phyloP scores from a whole-genome alignment of 2,113 vertebrate genomes.

The Pheucticus melanocephalus region DNA sequence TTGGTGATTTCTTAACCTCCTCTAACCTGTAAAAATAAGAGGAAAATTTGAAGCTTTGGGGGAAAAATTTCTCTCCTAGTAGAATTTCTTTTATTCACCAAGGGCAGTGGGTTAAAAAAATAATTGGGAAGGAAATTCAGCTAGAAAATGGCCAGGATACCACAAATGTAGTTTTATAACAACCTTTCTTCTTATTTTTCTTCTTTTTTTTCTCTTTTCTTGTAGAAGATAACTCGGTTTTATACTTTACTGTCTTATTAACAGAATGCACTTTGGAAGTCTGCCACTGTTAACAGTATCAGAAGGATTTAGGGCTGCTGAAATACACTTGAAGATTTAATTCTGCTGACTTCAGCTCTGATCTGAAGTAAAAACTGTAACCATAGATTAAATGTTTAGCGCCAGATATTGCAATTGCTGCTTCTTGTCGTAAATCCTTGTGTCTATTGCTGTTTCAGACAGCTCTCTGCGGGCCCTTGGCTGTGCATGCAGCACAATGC shows the following conservation, averaged over 20 bases:
- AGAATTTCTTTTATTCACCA: slow-evolving; percentile 48
- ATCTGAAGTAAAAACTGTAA: slow-evolving; percentile 78
- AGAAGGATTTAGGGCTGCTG: slow-evolving; percentile 80
- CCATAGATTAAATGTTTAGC: slow-evolving; percentile 84
- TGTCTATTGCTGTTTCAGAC: slow-evolving; percentile 77
- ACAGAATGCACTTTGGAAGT: slow-evolving; percentile 79
- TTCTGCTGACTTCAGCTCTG: slow-evolving; percentile 83
- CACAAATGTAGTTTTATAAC: slow-evolving; percentile 61
- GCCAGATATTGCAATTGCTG: slow-evolving; percentile 75
- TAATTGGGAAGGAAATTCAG: slow-evolving; percentile 59
- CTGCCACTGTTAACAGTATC: slow-evolving; percentile 81
- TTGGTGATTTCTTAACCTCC: slow-evolving; percentile 64
- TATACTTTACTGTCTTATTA: slow-evolving; percentile 83
- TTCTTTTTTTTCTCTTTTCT: slow-evolving; percentile 15
- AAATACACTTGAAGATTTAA: slow-evolving; percentile 81
- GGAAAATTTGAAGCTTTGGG: slow-evolving; percentile 36
- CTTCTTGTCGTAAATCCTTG: slow-evolving; percentile 77
- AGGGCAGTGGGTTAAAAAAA: slow-evolving; percentile 56
- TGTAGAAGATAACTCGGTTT: slow-evolving; percentile 77
- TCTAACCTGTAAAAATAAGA: slow-evolving; percentile 56
- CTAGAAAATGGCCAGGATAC: slow-evolving; percentile 46
- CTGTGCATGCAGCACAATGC: slow-evolving; percentile 63
- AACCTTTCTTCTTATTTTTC: slow-evolving; percentile 25
- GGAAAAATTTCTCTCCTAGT: not conserved
- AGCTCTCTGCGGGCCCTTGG: slow-evolving; percentile 69